phyloP scores from a whole-genome alignment of 2,113 vertebrate species.

The Corythaeola cristata region DNA sequence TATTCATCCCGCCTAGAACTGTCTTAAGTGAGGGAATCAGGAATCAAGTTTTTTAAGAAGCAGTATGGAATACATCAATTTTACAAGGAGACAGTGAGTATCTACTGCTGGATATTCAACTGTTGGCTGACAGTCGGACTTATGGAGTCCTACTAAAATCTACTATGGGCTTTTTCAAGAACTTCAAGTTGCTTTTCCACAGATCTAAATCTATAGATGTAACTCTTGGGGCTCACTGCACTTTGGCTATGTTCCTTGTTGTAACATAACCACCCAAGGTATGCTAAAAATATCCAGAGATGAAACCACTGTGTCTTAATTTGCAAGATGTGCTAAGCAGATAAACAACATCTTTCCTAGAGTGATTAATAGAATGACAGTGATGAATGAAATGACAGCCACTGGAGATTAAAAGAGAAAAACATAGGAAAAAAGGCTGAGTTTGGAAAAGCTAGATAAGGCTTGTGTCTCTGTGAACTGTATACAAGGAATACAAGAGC shows the following conservation, averaged over 20 bases:
- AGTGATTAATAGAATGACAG: neutral
- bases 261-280: neutral
- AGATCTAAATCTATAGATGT: neutral
- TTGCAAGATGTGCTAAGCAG: neutral
- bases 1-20: neutral
- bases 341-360: neutral
- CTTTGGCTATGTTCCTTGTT: neutral
- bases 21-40: neutral
- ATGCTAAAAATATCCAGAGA: neutral
- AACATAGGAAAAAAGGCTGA: neutral
- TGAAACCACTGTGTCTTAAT: neutral
- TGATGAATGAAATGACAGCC: neutral
- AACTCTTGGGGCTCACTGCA: neutral
- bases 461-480: neutral
- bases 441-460: neutral
- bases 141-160: neutral
- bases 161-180: neutral
- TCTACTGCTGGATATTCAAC: neutral
- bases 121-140: neutral
- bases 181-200: neutral
- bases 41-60: neutral
- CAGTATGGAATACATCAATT: neutral
- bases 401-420: conserved; percentile 8
- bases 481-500: neutral
- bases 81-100: neutral